Evolutionary conservation across 2,113 vertebrate genomes (phyloP).

Genomic region (Oncorhynchus mykiss): DNA sequence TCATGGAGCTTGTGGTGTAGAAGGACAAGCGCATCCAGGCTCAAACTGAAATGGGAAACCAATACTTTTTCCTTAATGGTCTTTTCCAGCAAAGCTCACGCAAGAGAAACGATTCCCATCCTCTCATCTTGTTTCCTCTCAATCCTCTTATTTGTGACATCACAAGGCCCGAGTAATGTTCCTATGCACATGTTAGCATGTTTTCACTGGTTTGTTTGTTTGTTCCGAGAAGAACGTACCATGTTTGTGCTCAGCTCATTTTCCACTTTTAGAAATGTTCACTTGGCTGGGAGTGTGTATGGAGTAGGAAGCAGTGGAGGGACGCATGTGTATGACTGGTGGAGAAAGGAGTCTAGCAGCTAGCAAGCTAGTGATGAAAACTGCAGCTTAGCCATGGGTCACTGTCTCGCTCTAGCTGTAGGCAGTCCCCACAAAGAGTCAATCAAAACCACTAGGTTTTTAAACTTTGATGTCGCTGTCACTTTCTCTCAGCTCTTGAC

Average conservation of each 20-base stretch:
- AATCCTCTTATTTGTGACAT: constrained; percentile 65
- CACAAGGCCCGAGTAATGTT: constrained; percentile 74
- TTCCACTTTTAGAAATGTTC: constrained; percentile 56
- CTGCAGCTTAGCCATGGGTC: constrained; percentile 25
- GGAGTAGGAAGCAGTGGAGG: constrained; percentile 45
- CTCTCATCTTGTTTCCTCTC: constrained; percentile 63
- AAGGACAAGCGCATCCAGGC: constrained; percentile 68
- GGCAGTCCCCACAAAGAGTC: constrained; percentile 19
- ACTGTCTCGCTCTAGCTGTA: constrained; percentile 29
- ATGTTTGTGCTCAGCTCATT: constrained; percentile 51
- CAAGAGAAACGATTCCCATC: constrained; percentile 66
- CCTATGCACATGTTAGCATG: constrained; percentile 80
- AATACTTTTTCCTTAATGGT: constrained; percentile 73
- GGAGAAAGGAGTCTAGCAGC: constrained; percentile 47
- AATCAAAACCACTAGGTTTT: constrained; percentile 38
- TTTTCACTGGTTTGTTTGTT: constrained; percentile 66
- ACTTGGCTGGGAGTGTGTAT: constrained; percentile 64
- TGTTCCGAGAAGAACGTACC: constrained; percentile 58
- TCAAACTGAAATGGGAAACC: constrained; percentile 73
- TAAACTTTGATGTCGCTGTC: constrained; percentile 33
- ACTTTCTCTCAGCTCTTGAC: constrained; percentile 37
- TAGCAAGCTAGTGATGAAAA: constrained; percentile 41
- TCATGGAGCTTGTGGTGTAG: constrained; percentile 73
- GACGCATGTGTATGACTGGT: constrained; percentile 43
- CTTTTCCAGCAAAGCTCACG: constrained; percentile 72